Conservation (phyloP, 2,797 vertebrate genomes). For the Megaceryle alcyon region DNA sequence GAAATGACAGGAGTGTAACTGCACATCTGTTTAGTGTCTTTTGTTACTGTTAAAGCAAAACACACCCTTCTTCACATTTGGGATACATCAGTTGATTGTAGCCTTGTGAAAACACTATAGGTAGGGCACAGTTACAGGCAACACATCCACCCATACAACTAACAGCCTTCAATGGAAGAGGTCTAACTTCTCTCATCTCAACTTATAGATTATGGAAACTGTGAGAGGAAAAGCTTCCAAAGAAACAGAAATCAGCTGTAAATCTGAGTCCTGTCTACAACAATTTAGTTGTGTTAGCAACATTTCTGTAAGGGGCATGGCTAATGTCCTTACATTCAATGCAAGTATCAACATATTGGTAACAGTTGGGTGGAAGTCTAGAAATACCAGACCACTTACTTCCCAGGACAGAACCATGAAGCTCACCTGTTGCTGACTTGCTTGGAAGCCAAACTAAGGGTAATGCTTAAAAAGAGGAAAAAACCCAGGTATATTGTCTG, state of each 20-base stretch:
- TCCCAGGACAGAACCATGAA: not conserved
- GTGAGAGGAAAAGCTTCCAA: not conserved
- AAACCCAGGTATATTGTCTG: not conserved
- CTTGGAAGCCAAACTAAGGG: not conserved
- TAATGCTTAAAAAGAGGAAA: not conserved
- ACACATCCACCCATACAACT: not conserved
- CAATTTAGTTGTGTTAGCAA: not conserved
- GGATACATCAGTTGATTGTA: not conserved
- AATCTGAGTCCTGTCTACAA: not conserved
- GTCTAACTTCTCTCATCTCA: not conserved
- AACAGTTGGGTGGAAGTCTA: not conserved
- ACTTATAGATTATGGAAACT: not conserved
- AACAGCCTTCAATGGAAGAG: not conserved
- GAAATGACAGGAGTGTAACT: not conserved
- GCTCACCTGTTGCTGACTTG: not conserved
- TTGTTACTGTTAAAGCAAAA: not conserved
- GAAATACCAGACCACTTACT: not conserved
- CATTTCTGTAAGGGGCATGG: not conserved
- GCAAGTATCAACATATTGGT: accelerated
- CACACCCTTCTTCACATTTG: not conserved
- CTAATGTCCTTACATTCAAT: not conserved
- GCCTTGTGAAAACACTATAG: not conserved
- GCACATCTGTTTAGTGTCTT: not conserved
- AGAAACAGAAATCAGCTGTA: not conserved
- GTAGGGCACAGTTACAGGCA: not conserved